phyloP scores from a whole-genome alignment of 2,113 vertebrate genomes.

The Chascanopsetta lugubris region DNA sequence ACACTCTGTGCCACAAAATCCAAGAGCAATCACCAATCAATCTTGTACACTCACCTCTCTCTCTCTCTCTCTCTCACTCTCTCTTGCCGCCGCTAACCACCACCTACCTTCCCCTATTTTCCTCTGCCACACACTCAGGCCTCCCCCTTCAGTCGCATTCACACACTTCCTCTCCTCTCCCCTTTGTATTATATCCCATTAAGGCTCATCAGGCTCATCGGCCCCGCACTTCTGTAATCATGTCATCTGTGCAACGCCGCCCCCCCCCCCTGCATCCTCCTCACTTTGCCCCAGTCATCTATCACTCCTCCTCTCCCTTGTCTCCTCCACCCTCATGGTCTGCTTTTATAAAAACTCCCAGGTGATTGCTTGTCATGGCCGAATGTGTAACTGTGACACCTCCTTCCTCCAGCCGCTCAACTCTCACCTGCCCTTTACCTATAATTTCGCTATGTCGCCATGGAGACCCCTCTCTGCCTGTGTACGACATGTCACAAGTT shows the following conservation, averaged over 20 bases:
- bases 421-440: conserved; percentile 34
- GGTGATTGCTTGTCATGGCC: conserved; percentile 70
- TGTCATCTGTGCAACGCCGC: conserved; percentile 29
- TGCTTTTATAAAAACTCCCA: conserved; percentile 55
- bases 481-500: conserved; percentile 43
- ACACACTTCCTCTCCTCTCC: conserved; percentile 20
- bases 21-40: conserved; percentile 77
- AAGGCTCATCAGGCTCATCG: conserved; percentile 57
- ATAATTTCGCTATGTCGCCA: conserved; percentile 61
- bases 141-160: conserved; percentile 39
- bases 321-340: conserved; percentile 33
- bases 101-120: conserved; percentile 47
- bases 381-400: conserved; percentile 63
- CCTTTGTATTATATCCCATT: conserved; percentile 49
- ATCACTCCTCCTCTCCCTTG: conserved; percentile 48
- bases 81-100: conserved; percentile 51
- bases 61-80: no score
- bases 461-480: conserved; percentile 46
- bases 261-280: conserved; percentile 26
- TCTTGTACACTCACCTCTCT: conserved; percentile 58
- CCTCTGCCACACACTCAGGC: conserved; percentile 18
- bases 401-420: conserved; percentile 8
- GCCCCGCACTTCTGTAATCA: conserved; percentile 58
- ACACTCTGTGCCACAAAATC: conserved; percentile 67
- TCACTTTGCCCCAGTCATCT: conserved; percentile 42